Conservation (phyloP, 2,888 invertebrate species). For the Ectobius pallidus region DNA sequence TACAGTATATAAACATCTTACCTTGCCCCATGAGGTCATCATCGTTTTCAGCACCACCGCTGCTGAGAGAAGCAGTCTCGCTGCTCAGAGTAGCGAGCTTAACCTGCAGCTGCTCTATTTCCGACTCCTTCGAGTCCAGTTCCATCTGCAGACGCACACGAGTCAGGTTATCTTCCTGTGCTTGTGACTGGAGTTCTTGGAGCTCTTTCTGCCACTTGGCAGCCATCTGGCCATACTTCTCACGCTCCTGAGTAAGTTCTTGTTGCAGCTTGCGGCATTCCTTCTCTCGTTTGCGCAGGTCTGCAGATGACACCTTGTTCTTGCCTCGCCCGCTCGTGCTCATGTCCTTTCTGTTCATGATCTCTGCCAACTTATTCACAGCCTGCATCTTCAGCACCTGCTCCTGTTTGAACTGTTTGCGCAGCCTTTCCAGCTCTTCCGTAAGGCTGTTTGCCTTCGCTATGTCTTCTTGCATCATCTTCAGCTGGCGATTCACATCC, state of each 20-base stretch:
- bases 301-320: conserved; percentile 78
- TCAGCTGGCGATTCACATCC: conserved; percentile 76
- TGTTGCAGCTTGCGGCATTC: conserved; percentile 94
- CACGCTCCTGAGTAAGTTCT: conserved; percentile 91
- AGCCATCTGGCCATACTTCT: conserved; percentile 89
- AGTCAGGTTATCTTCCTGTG: conserved; percentile 79
- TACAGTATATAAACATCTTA: too few relatives aligned
- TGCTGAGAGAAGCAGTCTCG: conserved; percentile 91
- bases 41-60: conserved; percentile 77
- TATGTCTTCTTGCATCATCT: conserved; percentile 72
- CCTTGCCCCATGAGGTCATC: conserved; percentile 57
- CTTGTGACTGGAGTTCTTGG: conserved; percentile 84
- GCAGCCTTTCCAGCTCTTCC: conserved; percentile 82
- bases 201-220: conserved; percentile 83
- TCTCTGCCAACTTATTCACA: conserved; percentile 95
- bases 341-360: conserved; percentile 91
- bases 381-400: conserved; percentile 86
- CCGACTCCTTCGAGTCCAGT: conserved; percentile 94
- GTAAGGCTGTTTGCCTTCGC: conserved; percentile 68
- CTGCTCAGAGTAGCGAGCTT: conserved; percentile 79
- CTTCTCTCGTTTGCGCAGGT: conserved; percentile 88
- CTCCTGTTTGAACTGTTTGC: conserved; percentile 84
- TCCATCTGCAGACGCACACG: conserved; percentile 91
- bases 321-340: conserved; percentile 78
- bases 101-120: conserved; percentile 90